These are phyloP conservation scores for Noctua janthina DNA, from an alignment of 2,888 invertebrate genomes.

Conservation along the genomic window DNA sequence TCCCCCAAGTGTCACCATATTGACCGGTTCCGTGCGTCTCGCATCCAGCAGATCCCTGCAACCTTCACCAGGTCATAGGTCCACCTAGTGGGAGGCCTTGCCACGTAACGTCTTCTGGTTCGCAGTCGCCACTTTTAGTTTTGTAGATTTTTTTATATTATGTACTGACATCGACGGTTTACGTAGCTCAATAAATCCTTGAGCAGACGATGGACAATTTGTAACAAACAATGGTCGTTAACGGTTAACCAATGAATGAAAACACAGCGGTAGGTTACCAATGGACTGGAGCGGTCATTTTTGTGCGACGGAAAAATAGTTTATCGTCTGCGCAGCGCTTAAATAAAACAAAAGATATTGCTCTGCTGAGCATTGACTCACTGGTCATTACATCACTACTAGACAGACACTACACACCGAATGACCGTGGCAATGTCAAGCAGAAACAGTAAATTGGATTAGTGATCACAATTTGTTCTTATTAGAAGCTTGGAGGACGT, in stretches of 20 bases:
- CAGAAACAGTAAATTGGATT: conserved; percentile 10
- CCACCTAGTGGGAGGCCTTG: too few species aligned
- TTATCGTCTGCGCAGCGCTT: background rate
- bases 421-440: conserved; percentile 13
- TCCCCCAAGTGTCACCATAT: too few species aligned
- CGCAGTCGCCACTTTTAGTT: too few species aligned
- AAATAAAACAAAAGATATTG: background rate
- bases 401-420: background rate
- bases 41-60: too few species aligned
- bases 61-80: too few species aligned
- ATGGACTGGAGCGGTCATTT: background rate
- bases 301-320: background rate
- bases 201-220: background rate
- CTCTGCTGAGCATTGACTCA: background rate
- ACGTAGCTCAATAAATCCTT: background rate
- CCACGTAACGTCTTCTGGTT: too few species aligned
- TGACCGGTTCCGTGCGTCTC: too few species aligned
- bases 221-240: background rate
- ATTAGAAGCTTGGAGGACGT: too few species aligned
- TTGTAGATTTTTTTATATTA: too few species aligned
- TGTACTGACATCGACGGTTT: background rate
- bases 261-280: background rate
- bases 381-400: conserved; percentile 2
- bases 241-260: background rate
- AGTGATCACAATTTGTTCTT: background rate